Evolutionary conservation across 2,113 vertebrate species (phyloP), one percentile per base, ranked within the genome.

Genomic region (Sialia sialis): DNA sequence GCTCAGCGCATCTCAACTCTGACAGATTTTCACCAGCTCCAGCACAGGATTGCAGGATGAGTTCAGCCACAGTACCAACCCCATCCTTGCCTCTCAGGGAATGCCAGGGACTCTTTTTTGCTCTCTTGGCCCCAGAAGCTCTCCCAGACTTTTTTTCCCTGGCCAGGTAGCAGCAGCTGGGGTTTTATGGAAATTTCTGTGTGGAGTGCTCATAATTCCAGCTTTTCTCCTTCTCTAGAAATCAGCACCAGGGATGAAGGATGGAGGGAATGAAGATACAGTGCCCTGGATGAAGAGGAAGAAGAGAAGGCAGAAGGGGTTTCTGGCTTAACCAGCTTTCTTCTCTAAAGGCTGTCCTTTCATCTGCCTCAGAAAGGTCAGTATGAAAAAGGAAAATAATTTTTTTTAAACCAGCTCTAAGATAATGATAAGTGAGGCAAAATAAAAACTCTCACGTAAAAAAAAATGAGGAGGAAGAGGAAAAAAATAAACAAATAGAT

Each of bases 21-120:
- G 60, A 89, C 43, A 78, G 84, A 55, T 84, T 94, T 63, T 69
- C 55, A 84, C 55, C 51, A 70, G 55, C 18, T 77, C 80, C 64
- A 2, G 0, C 4, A 1, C 48, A 51, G 80, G 54, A 73, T 29
- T 62, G 30, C 54, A 62, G 66, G 63, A 63, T 30, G 44, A 81
- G 23, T 66, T 67, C 10, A 3, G 43, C 15, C 26, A 16, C n/a
- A 17, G n/a, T 48, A 51, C 11, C 0, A 0, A 23, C 23, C 39
- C n/a, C 14, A 10, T 62, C 30, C n/a, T 54, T 49, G 44, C 32
- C 48, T 54, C 26, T 48, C 1, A 0, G 5, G 3, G 8, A 8
- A 6, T 76, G 16, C 27, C 23, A 38, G 52, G 26, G 64, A 55
- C 52, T 52, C 21, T 64, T 54, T 49, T 60, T 29, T 11, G 4